phyloP scores from a whole-genome alignment of 2,888 invertebrate genomes.

The Adela reaumurella region DNA sequence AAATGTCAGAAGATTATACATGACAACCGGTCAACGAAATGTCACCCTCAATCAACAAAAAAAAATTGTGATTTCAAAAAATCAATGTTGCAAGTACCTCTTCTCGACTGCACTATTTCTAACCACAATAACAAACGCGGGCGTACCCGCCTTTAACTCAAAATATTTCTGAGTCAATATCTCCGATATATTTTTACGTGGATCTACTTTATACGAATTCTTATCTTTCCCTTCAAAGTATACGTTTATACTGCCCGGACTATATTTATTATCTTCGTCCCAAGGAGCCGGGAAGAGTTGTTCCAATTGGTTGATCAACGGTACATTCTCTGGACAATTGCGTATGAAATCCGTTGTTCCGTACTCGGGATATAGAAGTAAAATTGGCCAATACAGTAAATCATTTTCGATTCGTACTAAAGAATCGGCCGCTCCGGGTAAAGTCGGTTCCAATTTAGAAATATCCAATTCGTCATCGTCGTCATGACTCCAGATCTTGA shows the following conservation, averaged over 20 bases:
- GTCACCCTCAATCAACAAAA: too few relatives aligned
- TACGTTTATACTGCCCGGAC: slow-evolving; percentile 55
- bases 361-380: slow-evolving; percentile 86
- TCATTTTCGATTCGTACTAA: slow-evolving; percentile 62
- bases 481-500: slow-evolving; percentile 53
- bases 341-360: slow-evolving; percentile 84
- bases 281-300: slow-evolving; percentile 70
- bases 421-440: slow-evolving; percentile 62
- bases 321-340: slow-evolving; percentile 69
- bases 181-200: slow-evolving; percentile 53
- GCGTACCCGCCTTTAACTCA: slow-evolving; percentile 62
- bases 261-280: slow-evolving; percentile 68
- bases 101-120: slow-evolving; percentile 55
- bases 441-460: slow-evolving; percentile 59
- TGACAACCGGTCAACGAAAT: too few relatives aligned
- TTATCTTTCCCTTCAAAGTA: slow-evolving; percentile 71
- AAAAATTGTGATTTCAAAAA: too few relatives aligned
- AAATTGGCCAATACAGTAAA: slow-evolving; percentile 78
- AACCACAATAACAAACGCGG: slow-evolving; percentile 61
- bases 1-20: too few relatives aligned
- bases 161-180: slow-evolving; percentile 60
- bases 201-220: slow-evolving; percentile 56
- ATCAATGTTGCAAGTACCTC: slow-evolving; percentile 53
- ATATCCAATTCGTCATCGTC: slow-evolving; percentile 43
- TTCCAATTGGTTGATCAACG: slow-evolving; percentile 42